Evolutionary conservation across 1,140 invertebrate genomes (phyloP).

Genomic region (Dufourea novaeangliae): DNA sequence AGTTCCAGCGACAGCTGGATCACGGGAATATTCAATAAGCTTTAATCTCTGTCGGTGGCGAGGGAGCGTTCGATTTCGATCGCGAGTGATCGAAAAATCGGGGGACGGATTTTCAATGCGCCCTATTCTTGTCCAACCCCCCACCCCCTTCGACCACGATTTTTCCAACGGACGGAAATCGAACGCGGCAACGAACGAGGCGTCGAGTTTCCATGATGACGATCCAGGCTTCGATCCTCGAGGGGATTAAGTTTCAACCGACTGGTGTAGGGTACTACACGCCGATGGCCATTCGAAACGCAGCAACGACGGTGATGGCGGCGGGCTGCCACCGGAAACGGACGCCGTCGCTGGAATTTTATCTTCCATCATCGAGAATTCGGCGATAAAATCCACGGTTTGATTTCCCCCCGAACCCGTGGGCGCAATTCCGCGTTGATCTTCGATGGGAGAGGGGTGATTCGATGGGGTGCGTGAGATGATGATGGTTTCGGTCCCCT

Average conservation of each 20-base stretch:
- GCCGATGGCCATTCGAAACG: conserved; percentile 1
- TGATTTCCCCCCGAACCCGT: too few relatives aligned
- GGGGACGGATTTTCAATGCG: not conserved
- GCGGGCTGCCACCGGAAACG: not conserved
- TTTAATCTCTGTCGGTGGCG: conserved; percentile 11
- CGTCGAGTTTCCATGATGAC: conserved; percentile 18
- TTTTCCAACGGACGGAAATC: conserved; percentile 5
- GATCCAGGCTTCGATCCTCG: not conserved
- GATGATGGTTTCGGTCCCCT: not conserved
- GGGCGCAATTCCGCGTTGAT: not conserved
- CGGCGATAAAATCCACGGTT: not conserved
- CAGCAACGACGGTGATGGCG: too few relatives aligned
- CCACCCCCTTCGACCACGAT: not conserved
- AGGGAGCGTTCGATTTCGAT: conserved; percentile 9
- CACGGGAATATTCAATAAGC: conserved; percentile 24
- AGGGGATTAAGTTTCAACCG: conserved; percentile 35
- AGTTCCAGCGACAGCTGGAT: not conserved
- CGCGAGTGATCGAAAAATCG: not conserved
- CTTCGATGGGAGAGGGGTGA: not conserved
- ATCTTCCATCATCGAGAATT: not conserved
- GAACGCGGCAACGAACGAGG: conserved; percentile 3
- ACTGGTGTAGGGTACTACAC: too few relatives aligned
- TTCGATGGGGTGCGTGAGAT: not conserved
- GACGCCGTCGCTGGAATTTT: not conserved
- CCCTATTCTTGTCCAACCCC: not conserved